A percentile compares a stretch with the other conserved stretches of the same genome.
These are phyloP conservation scores for Chamaetylas fuelleborni DNA, from an alignment of 2,113 vertebrate species.

Conservation along the genomic window DNA sequence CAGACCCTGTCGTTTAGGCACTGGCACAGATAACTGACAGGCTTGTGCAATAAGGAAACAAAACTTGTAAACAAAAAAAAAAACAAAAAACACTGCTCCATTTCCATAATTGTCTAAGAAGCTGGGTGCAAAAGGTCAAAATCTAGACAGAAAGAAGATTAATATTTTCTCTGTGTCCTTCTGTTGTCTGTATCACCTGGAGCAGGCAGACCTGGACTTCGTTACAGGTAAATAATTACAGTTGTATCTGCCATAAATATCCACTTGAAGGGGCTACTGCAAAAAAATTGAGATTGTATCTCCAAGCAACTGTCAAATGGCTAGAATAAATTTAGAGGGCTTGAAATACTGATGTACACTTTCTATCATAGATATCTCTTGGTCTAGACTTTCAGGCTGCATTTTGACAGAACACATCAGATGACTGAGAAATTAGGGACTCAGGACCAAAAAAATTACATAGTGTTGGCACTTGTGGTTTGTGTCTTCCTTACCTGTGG, in stretches of 20 bases:
- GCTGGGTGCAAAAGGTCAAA: conserved; percentile 75
- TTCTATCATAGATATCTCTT: conserved; percentile 81
- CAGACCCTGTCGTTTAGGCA: neutral
- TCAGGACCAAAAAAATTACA: conserved; percentile 77
- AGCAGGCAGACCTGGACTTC: conserved; percentile 84
- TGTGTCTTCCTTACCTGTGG: conserved; percentile 80
- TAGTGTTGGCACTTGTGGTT: conserved; percentile 79
- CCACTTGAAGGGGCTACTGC: conserved; percentile 79
- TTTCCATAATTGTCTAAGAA: conserved; percentile 60
- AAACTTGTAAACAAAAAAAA: conserved; percentile 12
- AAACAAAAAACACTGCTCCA: neutral
- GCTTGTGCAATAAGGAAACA: neutral
- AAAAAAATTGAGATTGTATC: conserved; percentile 87
- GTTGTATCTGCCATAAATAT: conserved; percentile 85
- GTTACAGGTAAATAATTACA: conserved; percentile 88
- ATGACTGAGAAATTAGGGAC: conserved; percentile 81
- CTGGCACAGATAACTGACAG: neutral
- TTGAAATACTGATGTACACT: conserved; percentile 84
- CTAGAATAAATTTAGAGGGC: conserved; percentile 82
- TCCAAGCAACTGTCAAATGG: conserved; percentile 82
- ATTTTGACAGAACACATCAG: conserved; percentile 82
- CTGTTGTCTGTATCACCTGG: conserved; percentile 80
- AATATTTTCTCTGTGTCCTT: conserved; percentile 75
- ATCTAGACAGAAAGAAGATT: conserved; percentile 77
- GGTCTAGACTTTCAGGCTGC: conserved; percentile 86